phyloP scores from a whole-genome alignment of 2,797 vertebrate genomes.

The Spinus olivaceus region DNA sequence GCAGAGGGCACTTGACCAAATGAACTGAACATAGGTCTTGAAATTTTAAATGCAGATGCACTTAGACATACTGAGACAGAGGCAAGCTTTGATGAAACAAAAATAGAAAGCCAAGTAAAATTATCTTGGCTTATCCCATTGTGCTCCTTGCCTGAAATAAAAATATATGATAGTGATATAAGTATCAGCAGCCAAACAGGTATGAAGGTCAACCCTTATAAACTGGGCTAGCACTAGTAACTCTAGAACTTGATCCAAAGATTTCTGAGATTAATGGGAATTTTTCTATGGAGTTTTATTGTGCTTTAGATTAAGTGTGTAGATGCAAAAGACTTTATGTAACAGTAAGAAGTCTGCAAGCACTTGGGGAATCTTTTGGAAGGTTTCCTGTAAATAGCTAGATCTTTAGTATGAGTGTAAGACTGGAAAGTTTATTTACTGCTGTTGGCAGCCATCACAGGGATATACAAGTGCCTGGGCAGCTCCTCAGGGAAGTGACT shows the following conservation, averaged over 20 bases:
- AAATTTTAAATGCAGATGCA: neutral
- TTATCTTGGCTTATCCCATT: neutral
- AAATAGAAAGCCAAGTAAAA: neutral
- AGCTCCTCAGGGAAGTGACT: neutral
- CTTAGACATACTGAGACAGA: neutral
- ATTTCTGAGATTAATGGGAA: neutral
- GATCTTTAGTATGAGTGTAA: neutral
- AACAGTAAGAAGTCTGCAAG: neutral
- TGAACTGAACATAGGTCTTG: neutral
- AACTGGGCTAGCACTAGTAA: neutral
- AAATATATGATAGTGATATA: neutral
- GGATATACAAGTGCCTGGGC: neutral
- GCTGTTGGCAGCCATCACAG: neutral
- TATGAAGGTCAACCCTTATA: neutral
- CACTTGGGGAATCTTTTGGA: neutral
- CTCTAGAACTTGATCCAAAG: neutral
- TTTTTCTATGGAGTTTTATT: neutral
- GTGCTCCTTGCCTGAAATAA: conserved; percentile 17
- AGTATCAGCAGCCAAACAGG: neutral
- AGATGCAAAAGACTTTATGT: neutral
- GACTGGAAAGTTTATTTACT: neutral
- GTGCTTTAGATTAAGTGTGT: neutral
- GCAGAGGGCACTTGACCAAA: neutral
- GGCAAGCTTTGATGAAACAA: neutral
- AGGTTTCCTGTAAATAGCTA: neutral